Conservation (phyloP, 2,888 invertebrate genomes). For the Rhagium mordax region DNA sequence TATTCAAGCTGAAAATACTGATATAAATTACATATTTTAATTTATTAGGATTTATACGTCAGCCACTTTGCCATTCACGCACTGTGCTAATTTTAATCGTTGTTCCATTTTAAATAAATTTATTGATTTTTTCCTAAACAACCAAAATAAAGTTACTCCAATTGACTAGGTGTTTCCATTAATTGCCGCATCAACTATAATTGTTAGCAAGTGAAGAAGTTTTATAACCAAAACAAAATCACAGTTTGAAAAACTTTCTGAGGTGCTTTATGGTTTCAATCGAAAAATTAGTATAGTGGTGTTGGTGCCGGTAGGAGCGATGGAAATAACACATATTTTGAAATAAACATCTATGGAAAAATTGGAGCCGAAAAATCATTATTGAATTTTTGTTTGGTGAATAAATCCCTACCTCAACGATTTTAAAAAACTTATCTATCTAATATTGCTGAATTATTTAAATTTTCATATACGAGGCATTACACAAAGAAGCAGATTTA, state of each 20-base stretch:
- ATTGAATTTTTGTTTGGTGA: no score
- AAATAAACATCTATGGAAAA: no score
- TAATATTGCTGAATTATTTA: no score
- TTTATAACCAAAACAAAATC: not conserved
- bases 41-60: not conserved
- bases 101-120: not conserved
- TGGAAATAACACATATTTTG: no score
- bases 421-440: no score
- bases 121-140: not conserved
- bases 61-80: slow-evolving; percentile 1
- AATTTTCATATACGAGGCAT: no score
- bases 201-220: not conserved
- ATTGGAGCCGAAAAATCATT: no score
- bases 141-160: not conserved
- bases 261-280: no score
- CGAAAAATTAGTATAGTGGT: no score
- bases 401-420: no score
- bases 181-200: not conserved
- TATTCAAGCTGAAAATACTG: slow-evolving; percentile 1
- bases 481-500: no score
- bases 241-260: not conserved
- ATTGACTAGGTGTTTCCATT: not conserved
- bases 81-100: slow-evolving; percentile 3
- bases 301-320: no score
- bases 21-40: not conserved